Evolutionary conservation across 2,888 invertebrate genomes (phyloP), one percentile per base, ranked within the genome.

Genomic region (Microctonus brassicae): DNA sequence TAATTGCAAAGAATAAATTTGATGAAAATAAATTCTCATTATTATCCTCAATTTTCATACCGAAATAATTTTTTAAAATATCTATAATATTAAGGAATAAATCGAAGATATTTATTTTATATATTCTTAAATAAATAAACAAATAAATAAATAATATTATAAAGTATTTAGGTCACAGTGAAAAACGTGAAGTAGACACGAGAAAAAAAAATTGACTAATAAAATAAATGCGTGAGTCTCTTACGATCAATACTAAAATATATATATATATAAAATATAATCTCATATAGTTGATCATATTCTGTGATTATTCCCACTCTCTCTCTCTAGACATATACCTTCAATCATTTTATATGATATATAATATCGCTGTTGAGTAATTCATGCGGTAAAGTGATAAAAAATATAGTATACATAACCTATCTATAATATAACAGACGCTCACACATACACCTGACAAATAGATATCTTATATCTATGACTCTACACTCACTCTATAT

Each of bases 321-420:
- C 17, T 47, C 17, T 47, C 47, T 47, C 17, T 47, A 0, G 17
- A 4, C 4, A 39, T n/a, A 47, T 47, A 47, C 47, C 47, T 47
- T 17, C 47, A 47, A 47, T 47, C 47, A 47, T 47, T 47, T 47
- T 47, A 17, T 47, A 17, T 7, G 17, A 47, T n/a, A 47, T 17
- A 47, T 47, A 47, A 47, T 47, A 47, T 47, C 47, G 10, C 62
- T 62, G 24, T 36, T 62, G 24, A 62, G 62, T 62, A 62, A 42
- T 62, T 62, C 62, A 62, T 62, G 52, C 63, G 47, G n/a, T 42
- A 20, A 62, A 34, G 34, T 42, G 62, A 39, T 39, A 24, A 24
- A 42, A 24, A 61, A 36, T 39, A 39, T n/a, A n/a, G n/a, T n/a
- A n/a, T n/a, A n/a, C n/a, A n/a, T n/a, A 61, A 61, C 34, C 22